Base-by-base conservation (phyloP, 2,888 invertebrate genomes). In the Bugulina stolonifera region DNA sequence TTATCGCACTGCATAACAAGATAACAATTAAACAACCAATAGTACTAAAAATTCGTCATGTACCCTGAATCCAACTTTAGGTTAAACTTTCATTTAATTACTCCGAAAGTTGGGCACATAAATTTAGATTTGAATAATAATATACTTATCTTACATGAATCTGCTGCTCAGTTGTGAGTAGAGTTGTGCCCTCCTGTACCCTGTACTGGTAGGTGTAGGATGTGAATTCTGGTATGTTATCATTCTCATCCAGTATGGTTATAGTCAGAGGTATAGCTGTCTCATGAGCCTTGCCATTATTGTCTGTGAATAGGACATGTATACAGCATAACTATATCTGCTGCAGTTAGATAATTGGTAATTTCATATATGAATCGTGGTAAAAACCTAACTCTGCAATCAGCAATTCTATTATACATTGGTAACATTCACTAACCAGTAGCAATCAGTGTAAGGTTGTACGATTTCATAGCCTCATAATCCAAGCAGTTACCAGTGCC, bases 401-500 rank as follows among this genome's bases (percentile, higher is more conserved):
- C n/a, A n/a, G n/a, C n/a, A n/a, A n/a, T n/a, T n/a, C n/a, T n/a
- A n/a, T n/a, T n/a, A n/a, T n/a, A n/a, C n/a, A n/a, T n/a, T n/a
- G n/a, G n/a, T n/a, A n/a, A n/a, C n/a, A n/a, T n/a, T 18, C 55
- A 55, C 64, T 32, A 5, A 64, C 64, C 64, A 29, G 64, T 64
- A 34, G 64, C 64, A 18, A 64, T 64, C 29, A 64, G 14, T 25
- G 91, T 90, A 76, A 97, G 87, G 78, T 93, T 93, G 86, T 94
- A 94, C 75, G 93, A 89, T 85, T 93, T 94, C 35, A 91, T 89
- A 78, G 90, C 90, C 82, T 96, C 95, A 83, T 92, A 97, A 86
- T 97, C 94, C 72, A 97, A 86, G 71, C 87, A 86, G 73, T 89
- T 89, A 2, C 64, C 27, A 32, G 64, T 64, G 27, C 64, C 64